These are phyloP conservation scores for Celastrina argiolus DNA, from an alignment of 2,888 invertebrate species.

Conservation along the genomic window DNA sequence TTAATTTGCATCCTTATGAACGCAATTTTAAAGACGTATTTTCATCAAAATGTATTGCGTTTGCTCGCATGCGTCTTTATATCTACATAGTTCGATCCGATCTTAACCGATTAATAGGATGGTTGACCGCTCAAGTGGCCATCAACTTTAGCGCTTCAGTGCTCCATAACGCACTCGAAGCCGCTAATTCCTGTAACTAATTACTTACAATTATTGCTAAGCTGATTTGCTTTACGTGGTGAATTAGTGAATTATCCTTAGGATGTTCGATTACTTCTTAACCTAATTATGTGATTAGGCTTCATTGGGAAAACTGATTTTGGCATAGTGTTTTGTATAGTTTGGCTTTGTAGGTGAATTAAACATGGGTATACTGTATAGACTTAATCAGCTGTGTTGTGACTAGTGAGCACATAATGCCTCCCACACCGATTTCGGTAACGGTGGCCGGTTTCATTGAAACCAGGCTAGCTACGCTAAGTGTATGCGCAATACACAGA, in stretches of 20 bases:
- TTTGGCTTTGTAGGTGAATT: too few relatives aligned
- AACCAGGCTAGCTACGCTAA: too few relatives aligned
- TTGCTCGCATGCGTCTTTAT: slow-evolving; percentile 25
- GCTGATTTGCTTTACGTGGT: neutral
- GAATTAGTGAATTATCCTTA: neutral
- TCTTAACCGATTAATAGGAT: slow-evolving; percentile 13
- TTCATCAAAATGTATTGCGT: neutral
- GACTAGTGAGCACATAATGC: too few relatives aligned
- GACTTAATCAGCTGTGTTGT: too few relatives aligned
- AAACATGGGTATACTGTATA: too few relatives aligned
- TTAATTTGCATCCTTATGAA: neutral
- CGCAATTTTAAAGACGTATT: neutral
- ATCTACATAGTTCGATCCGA: slow-evolving; percentile 8
- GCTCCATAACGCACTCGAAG: slow-evolving; percentile 4
- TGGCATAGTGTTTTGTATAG: too few relatives aligned
- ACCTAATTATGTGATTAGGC: neutral
- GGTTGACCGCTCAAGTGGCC: slow-evolving; percentile 5
- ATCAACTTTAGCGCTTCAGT: neutral
- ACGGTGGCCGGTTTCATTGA: too few relatives aligned
- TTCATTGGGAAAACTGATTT: too few relatives aligned
- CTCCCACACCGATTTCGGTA: too few relatives aligned
- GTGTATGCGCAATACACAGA: too few relatives aligned
- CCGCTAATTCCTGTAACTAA: slow-evolving; percentile 7
- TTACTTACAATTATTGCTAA: slow-evolving; percentile 1
- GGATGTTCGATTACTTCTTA: neutral